Percentiles rank a stretch among this genome's conserved stretches.
Evolutionary conservation across 2,797 vertebrate species (phyloP).

Genomic region (Mustela erminea): DNA sequence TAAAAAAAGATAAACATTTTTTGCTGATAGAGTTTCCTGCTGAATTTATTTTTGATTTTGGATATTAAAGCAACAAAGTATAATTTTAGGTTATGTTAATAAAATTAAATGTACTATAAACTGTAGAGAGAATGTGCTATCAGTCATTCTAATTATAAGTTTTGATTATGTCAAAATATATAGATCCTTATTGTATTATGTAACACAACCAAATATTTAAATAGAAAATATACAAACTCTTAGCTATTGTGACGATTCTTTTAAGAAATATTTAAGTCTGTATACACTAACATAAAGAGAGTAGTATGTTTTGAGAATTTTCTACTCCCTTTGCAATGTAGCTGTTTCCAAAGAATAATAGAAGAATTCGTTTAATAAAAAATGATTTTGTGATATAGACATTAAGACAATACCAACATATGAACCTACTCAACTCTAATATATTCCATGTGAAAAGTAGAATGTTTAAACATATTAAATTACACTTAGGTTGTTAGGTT

Average conservation of each 20-base stretch:
- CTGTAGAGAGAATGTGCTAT: background rate
- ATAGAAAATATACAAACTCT: background rate
- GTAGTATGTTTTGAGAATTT: background rate
- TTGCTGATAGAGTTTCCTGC: background rate
- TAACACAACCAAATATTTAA: background rate
- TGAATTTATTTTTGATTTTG: conserved; percentile 28
- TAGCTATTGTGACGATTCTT: background rate
- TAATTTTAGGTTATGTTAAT: background rate
- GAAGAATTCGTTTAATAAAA: conserved; percentile 23
- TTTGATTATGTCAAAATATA: background rate
- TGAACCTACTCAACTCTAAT: background rate
- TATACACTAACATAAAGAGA: background rate
- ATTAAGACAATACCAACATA: background rate
- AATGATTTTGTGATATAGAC: background rate
- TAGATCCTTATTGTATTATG: background rate
- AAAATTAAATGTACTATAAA: background rate
- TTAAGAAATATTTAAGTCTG: background rate
- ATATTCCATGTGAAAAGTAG: background rate
- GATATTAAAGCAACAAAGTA: background rate
- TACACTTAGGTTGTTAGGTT: background rate
- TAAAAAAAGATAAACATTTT: background rate
- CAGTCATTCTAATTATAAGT: background rate
- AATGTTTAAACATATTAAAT: background rate
- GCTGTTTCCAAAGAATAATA: background rate
- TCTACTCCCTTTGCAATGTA: background rate